Base-by-base conservation (phyloP, 2,888 invertebrate genomes). In the Ochropacha duplaris region DNA sequence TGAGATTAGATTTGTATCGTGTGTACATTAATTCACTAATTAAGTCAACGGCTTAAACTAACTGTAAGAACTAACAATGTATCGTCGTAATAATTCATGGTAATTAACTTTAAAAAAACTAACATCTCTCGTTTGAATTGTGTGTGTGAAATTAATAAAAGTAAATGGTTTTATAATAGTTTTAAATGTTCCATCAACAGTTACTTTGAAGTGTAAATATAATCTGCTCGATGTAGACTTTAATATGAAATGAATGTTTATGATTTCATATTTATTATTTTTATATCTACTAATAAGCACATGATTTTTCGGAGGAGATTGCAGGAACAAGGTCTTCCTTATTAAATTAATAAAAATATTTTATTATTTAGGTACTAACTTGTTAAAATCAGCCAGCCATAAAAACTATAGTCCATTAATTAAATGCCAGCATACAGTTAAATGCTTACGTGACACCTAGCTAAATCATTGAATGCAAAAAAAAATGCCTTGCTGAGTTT, bases 11-110 rank as follows among this genome's bases (percentile, higher is more conserved):
- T 83, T 72, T 61, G 61, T 84, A 84, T 84, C 83, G 66, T 68
- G 64, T 57, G 68, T 71, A 76, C 68, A 76, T 77, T 76, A 83
- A 84, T 83, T 79, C 71, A 71, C 67, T 83, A 84, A 84, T 83
- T 79, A 81, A 79, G 74, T 78, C 72, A 78, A 71, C 73, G 68
- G 75, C 71, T 76, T 69, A 72, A 74, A 70, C 66, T 73, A 72
- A 74, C 77, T 57, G 59, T 64, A 64, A 64, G 69, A 64, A 68
- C 49, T 63, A 72, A 75, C 71, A 76, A 74, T 74, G 73, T 71
- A 64, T 69, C 60, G 64, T 60, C 62, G 70, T 70, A 70, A 72
- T 74, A 73, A 72, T 64, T 74, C 70, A 66, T 68, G 58, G 72
- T 64, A 69, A 69, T 73, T 74, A 62, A 63, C 57, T 51, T 54